Evolutionary conservation across 2,888 invertebrate genomes (phyloP), one percentile per base, ranked within the genome.

Genomic region (Meghimatium bilineatum): DNA sequence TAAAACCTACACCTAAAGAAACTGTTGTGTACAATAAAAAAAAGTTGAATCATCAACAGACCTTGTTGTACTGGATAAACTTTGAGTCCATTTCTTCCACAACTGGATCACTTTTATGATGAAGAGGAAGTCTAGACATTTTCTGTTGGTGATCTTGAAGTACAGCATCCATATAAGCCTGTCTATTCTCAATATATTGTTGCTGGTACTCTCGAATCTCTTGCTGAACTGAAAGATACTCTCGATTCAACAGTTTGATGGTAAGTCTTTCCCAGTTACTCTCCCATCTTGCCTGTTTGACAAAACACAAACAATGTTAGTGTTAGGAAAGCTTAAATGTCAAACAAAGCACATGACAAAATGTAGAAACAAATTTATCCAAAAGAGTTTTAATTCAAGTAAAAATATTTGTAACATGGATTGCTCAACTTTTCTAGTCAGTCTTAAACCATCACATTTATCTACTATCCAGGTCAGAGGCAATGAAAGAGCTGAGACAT

Each of bases 231-330:
- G 85, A 82, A 26, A 86, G 85, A 84, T 92, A 91, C 36, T 92
- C 90, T 36, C 88, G 84, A 49, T 92, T 89, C 81, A 92, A 84
- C 10, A 92, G 81, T 52, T 88, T 89, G 14, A 91, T 85, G 8
- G 90, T 84, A 74, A 92, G 84, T 66, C 90, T 83, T 80, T 92
- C 91, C 92, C 92, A 92, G 84, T 91, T 88, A 60, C 85, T 88
- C 26, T 90, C 88, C 44, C 90, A 90, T 72, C 85, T 85, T n/a
- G 89, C 87, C 92, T 92, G 84, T 10, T 71, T 2, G 69, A 44
- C 6, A 44, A 5, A 44, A 67, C 38, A 36, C 12, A 8, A 44
- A 44, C n/a, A 44, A 44, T 44, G 12, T 44, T 66, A 66, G 44
- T 44, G 44, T 44, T 44, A 44, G 44, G 12, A 5, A 44, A 5